Base-by-base conservation (phyloP, 2,113 vertebrate genomes). In the Paraplagusia blochii region DNA sequence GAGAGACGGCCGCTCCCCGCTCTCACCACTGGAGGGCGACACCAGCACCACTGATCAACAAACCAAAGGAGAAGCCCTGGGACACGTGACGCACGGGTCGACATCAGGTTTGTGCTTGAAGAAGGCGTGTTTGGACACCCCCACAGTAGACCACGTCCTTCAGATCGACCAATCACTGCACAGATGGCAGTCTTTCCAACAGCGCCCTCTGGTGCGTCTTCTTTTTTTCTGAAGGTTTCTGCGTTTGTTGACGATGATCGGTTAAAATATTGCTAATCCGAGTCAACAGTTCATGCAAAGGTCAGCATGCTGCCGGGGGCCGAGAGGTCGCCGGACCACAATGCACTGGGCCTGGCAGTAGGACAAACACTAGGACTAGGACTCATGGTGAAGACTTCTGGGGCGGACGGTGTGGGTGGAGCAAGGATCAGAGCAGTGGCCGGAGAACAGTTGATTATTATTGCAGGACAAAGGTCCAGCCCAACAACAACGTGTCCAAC, bases 31-130 rank as follows among this genome's bases (percentile, higher is more conserved):
- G 2, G 79, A 60, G 76, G 82, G 77, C 79, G 79, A 88, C 86
- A 38, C 69, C 80, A 88, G 89, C 89, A 89, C n/a, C n/a, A 90
- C 90, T 89, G 90, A 82, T 88, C 65, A 66, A 60, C 38, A 63
- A 47, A 52, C 10, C 8, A 48, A 55, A 55, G 67, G 19, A 61
- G 66, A 83, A n/a, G 80, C n/a, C n/a, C n/a, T n/a, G n/a, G n/a
- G n/a, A n/a, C 22, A 29, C 22, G 22, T 6, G 22, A 6, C 22
- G 89, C 73, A 80, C 74, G 82, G 79, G 83, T 88, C 85, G 88
- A 79, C 89, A 86, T 88, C 84, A 89, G 83, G 84, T 90, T 92
- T 92, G 91, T 92, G 91, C 91, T 92, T 92, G 88, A 83, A 88
- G 87, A 91, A 91, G 90, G 91, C 91, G 91, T 85, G 90, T 90